Percentiles rank a stretch among this genome's conserved stretches.
phyloP scores from a whole-genome alignment of 2,113 vertebrate genomes.

The Ondatra zibethicus region DNA sequence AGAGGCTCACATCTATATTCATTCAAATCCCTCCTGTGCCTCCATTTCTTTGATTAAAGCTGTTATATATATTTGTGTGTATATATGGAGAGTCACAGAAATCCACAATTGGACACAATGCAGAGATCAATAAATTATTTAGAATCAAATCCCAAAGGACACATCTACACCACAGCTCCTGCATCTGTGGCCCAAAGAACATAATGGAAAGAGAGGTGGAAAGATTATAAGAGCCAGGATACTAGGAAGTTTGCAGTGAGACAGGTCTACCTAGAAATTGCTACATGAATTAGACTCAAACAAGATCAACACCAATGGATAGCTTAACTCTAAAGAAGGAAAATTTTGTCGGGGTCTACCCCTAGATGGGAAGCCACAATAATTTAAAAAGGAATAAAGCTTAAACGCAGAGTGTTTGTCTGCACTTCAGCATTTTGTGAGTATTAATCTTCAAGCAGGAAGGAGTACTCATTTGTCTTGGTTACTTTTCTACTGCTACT shows the following conservation, averaged over 20 bases:
- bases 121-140: not conserved
- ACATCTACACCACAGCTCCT: not conserved
- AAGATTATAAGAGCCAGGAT: not conserved
- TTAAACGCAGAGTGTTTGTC: not conserved
- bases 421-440: not conserved
- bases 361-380: not conserved
- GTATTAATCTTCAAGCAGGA: not conserved
- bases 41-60: not conserved
- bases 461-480: not conserved
- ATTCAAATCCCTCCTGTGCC: too few species aligned
- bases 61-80: not conserved
- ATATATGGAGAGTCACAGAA: not conserved
- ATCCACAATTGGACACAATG: not conserved
- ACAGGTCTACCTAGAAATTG: not conserved
- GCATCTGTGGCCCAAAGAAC: not conserved
- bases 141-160: not conserved
- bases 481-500: not conserved
- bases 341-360: not conserved
- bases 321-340: not conserved
- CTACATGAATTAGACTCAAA: not conserved
- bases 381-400: not conserved
- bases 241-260: not conserved
- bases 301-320: not conserved
- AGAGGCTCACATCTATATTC: not conserved
- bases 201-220: too few species aligned